These are phyloP conservation scores for Triplophysa yarkandensis DNA, from an alignment of 2,797 vertebrate genomes.

Conservation along the genomic window DNA sequence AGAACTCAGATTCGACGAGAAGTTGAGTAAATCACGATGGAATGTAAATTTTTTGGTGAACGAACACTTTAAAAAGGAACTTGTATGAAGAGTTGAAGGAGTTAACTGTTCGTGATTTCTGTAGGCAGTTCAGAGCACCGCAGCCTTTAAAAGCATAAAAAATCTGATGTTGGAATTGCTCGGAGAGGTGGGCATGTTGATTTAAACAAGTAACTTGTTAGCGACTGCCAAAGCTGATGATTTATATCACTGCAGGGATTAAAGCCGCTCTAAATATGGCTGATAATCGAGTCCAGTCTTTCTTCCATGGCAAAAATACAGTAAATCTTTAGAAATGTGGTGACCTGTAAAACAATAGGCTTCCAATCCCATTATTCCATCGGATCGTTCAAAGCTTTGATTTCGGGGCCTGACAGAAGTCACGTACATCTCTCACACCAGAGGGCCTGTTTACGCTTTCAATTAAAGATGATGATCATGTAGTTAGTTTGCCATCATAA, in stretches of 20 bases:
- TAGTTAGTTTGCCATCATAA: slow-evolving; percentile 26
- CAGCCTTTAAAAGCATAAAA: neutral
- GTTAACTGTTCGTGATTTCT: neutral
- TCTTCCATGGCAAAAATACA: neutral
- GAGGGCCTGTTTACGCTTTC: slow-evolving; percentile 19
- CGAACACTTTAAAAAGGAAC: too few relatives aligned
- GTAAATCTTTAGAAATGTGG: neutral
- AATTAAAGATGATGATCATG: slow-evolving; percentile 22
- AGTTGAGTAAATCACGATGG: too few relatives aligned
- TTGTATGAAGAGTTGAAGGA: neutral
- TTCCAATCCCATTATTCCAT: neutral
- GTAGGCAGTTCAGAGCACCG: neutral
- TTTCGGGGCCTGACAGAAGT: slow-evolving; percentile 5
- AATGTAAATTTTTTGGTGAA: too few relatives aligned
- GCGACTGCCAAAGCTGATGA: neutral
- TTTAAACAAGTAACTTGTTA: neutral
- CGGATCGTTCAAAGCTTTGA: neutral
- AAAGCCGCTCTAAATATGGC: neutral
- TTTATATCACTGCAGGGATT: neutral
- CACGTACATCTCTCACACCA: neutral
- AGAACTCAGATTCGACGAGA: too few relatives aligned
- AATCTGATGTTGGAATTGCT: neutral
- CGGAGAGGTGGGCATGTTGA: neutral
- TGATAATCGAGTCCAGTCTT: neutral
- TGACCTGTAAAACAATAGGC: neutral